phyloP scores from a whole-genome alignment of 2,797 vertebrate genomes.

The Uromys caudimaculatus region DNA sequence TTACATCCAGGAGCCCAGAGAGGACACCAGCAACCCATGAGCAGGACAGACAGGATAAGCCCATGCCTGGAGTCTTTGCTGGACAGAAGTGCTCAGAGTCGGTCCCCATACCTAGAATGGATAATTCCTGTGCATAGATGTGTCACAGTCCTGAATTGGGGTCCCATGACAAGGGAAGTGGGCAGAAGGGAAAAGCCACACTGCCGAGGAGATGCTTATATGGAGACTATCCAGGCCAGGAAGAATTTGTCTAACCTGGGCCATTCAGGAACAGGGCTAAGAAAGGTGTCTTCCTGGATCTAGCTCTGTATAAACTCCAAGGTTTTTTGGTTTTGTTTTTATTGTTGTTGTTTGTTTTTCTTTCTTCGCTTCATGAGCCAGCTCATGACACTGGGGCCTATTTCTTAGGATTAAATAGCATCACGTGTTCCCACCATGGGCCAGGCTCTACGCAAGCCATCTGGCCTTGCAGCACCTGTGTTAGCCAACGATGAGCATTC shows the following conservation, averaged over 20 bases:
- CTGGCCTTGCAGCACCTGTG: not conserved
- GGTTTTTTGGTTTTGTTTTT: fast-evolving
- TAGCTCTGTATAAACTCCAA: not conserved
- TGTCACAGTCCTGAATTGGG: fast-evolving
- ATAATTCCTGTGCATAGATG: not conserved
- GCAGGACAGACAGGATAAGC: not conserved
- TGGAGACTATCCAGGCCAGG: not conserved
- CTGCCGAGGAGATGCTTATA: not conserved
- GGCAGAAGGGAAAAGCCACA: not conserved
- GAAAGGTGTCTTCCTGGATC: not conserved
- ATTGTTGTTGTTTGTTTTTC: not conserved
- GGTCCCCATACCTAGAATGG: not conserved
- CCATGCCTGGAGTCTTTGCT: not conserved
- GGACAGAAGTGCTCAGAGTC: not conserved
- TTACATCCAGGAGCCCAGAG: not conserved
- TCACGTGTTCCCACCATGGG: not conserved
- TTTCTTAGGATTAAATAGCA: not conserved
- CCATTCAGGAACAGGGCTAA: too few species aligned
- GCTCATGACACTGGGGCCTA: not conserved
- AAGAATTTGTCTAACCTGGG: fast-evolving
- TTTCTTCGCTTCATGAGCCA: not conserved
- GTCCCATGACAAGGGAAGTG: not conserved
- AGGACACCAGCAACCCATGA: not conserved
- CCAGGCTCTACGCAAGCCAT: not conserved
- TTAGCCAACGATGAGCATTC: not conserved